Conservation (phyloP, 2,888 invertebrate genomes). For the Melanargia galathea region DNA sequence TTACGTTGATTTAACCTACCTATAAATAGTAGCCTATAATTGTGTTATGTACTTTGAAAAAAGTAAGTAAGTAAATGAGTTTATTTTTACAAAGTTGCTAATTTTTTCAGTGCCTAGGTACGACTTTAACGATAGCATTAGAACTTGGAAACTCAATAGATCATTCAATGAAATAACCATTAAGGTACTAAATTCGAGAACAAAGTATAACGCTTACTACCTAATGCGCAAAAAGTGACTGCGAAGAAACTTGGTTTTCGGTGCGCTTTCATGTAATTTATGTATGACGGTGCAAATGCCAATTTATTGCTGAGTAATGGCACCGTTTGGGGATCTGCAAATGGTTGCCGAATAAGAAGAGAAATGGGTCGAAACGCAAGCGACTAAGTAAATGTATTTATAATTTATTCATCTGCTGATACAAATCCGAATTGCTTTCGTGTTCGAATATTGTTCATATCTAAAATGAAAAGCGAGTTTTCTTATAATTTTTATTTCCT, state of each 20-base stretch:
- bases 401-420: conserved; percentile 59
- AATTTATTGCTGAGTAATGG: conserved; percentile 82
- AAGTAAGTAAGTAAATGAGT: not conserved
- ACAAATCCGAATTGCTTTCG: not conserved
- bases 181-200: conserved; percentile 37
- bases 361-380: conserved; percentile 77
- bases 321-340: conserved; percentile 80
- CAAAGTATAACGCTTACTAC: conserved; percentile 44
- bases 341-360: conserved; percentile 79
- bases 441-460: conserved; percentile 1
- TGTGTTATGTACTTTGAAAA: no score
- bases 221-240: conserved; percentile 68
- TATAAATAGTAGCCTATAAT: no score
- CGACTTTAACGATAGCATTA: not conserved
- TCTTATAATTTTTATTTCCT: not conserved
- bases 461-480: not conserved
- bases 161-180: conserved; percentile 35
- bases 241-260: conserved; percentile 70
- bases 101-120: not conserved
- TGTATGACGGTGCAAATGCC: conserved; percentile 81
- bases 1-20: no score
- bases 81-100: not conserved
- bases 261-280: conserved; percentile 75
- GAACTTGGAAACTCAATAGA: conserved; percentile 27
- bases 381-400: conserved; percentile 79